Base-by-base conservation (phyloP, 2,888 invertebrate species). In the Cistogaster globosa region DNA sequence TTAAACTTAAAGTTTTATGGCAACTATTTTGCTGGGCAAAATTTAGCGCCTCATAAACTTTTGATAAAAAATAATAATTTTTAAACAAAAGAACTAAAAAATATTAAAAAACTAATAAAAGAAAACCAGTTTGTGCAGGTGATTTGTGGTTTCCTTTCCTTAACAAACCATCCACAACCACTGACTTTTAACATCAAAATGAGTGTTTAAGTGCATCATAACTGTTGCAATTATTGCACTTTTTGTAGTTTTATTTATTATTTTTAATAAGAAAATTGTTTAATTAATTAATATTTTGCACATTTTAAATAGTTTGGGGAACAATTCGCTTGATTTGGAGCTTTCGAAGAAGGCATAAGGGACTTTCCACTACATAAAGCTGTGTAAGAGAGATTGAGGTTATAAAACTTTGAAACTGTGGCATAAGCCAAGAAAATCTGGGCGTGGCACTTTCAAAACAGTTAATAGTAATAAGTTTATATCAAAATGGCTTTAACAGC, bases 31-130 rank as follows among this genome's bases (percentile, higher is more conserved):
- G 3, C 14, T 42, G 14, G 7, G 26, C 18, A 26, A 68, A 53
- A 62, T 36, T 78, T 26, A 62, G 58, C 60, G 69, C 42, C 20
- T 55, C 78, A 71, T 71, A 79, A 71, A 79, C 57, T 71, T 55
- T 55, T 22, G 20, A 6, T 20, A 1, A 38, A 36, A 62, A 53
- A 53, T 45, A 9, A 42, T 42, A 42, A 22, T 5, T n/a, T 18
- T 62, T 60, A 11, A 18, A 60, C 14, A 20, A 38, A 38, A 6
- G 4, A 22, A 62, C 42, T 14, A 42, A 42, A n/a, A 53, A 53
- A 53, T 53, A 32, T 18, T 20, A 53, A 8, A 20, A 53, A 36
- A 62, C 22, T 48, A 3, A 20, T n/a, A n/a, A 6, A 79, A 67
- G 38, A 80, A 55, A 20, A 20, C 22, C 58, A 74, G 58, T 60